Evolutionary conservation across 1,140 invertebrate genomes (phyloP).

Genomic region (Euura saliciscinereae): DNA sequence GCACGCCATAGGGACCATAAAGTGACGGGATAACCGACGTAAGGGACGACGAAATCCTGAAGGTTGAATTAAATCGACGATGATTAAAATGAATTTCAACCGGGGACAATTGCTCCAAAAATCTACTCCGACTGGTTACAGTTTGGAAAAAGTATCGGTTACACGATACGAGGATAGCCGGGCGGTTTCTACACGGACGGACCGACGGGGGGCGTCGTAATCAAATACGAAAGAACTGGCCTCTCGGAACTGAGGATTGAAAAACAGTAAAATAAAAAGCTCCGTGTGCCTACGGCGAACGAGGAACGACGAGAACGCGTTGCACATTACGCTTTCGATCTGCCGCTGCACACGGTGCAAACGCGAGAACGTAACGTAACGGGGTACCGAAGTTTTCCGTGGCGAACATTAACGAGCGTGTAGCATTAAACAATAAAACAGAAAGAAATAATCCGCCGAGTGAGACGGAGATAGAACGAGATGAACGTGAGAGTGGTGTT

Average conservation of each 20-base stretch:
- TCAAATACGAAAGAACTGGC: neutral
- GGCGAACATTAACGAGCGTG: neutral
- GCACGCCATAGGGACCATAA: neutral
- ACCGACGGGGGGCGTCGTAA: constrained; percentile 4
- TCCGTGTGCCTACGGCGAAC: neutral
- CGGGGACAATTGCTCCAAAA: too few species aligned
- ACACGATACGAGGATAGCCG: neutral
- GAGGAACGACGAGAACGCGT: neutral
- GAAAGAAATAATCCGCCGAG: too few species aligned
- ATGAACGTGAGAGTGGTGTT: too few species aligned
- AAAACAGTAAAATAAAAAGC: neutral
- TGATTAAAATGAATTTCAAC: too few species aligned
- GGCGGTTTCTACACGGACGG: neutral
- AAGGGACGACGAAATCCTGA: too few species aligned
- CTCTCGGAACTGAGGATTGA: neutral
- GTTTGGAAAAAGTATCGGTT: neutral
- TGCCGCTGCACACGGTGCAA: neutral
- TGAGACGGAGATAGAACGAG: too few species aligned
- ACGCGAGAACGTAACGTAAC: neutral
- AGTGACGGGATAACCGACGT: neutral
- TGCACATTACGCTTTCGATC: too few species aligned
- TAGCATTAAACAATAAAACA: too few species aligned
- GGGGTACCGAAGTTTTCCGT: neutral
- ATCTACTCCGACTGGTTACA: too few species aligned
- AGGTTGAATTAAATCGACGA: too few species aligned